Evolutionary conservation across 2,113 vertebrate species (phyloP).

Genomic region (Mirounga angustirostris): DNA sequence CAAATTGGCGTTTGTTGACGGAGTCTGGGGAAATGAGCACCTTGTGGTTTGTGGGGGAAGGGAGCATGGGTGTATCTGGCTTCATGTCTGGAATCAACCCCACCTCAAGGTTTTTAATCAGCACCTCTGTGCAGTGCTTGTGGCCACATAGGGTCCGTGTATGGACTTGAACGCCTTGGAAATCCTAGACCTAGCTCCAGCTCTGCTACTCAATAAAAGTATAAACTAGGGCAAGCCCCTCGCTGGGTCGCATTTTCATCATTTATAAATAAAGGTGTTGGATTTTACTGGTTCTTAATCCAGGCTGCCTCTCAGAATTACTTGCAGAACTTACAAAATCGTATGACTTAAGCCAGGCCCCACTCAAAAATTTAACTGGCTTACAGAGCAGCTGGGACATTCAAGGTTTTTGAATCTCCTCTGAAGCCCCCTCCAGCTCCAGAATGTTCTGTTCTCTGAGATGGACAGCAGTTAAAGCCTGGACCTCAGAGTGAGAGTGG

Average conservation of each 20-base stretch:
- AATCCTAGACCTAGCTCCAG: neutral
- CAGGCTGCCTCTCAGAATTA: neutral
- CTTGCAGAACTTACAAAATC: neutral
- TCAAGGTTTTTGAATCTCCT: neutral
- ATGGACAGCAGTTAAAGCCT: neutral
- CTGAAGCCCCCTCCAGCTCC: neutral
- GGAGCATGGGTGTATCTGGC: neutral
- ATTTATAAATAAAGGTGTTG: neutral
- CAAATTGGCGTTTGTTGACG: neutral
- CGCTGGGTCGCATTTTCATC: neutral
- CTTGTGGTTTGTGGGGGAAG: neutral
- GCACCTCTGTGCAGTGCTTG: rapidly evolving
- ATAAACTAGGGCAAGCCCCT: neutral
- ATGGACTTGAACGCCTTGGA: neutral
- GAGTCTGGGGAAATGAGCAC: neutral
- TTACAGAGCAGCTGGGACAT: neutral
- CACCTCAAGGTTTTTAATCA: neutral
- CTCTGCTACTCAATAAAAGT: neutral
- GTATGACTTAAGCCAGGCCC: neutral
- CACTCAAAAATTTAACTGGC: neutral
- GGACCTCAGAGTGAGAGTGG: neutral
- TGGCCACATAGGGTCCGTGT: neutral
- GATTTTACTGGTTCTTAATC: neutral
- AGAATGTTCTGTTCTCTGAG: neutral
- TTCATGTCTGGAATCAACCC: neutral